A percentile compares a stretch with the other conserved stretches of the same genome.
Evolutionary conservation across 2,797 vertebrate species (phyloP).

Genomic region (Podarcis siculus): DNA sequence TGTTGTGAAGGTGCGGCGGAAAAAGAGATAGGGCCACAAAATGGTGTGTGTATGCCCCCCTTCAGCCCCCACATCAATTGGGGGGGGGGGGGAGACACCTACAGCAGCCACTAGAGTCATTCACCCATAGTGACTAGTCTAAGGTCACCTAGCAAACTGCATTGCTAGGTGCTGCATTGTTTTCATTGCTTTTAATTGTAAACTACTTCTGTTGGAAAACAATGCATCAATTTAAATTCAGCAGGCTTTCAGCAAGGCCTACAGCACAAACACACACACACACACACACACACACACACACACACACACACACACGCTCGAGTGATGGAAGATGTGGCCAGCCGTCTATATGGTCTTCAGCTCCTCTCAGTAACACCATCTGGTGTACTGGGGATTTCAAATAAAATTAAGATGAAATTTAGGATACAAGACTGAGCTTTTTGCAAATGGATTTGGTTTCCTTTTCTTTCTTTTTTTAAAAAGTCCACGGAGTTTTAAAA

Average conservation of each 20-base stretch:
- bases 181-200: not conserved
- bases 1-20: too few species aligned
- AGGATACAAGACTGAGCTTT: slow-evolving; percentile 2
- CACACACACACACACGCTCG: not conserved
- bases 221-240: not conserved
- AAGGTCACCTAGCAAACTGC: too few species aligned
- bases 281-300: too few species aligned
- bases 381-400: not conserved
- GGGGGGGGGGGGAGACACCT: too few species aligned
- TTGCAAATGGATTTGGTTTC: slow-evolving; percentile 8
- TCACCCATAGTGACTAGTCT: too few species aligned
- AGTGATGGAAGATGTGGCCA: not conserved
- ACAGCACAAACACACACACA: too few species aligned
- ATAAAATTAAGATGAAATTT: not conserved
- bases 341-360: not conserved
- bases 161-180: not conserved
- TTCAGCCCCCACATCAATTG: too few species aligned
- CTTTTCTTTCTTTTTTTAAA: not conserved
- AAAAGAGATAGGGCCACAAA: too few species aligned
- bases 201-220: not conserved
- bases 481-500: slow-evolving; percentile 25
- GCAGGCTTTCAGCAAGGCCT: not conserved
- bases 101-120: too few species aligned
- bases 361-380: slow-evolving; percentile 14
- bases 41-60: too few species aligned